phyloP scores from a whole-genome alignment of 2,797 vertebrate species.

The Peromyscus eremicus region DNA sequence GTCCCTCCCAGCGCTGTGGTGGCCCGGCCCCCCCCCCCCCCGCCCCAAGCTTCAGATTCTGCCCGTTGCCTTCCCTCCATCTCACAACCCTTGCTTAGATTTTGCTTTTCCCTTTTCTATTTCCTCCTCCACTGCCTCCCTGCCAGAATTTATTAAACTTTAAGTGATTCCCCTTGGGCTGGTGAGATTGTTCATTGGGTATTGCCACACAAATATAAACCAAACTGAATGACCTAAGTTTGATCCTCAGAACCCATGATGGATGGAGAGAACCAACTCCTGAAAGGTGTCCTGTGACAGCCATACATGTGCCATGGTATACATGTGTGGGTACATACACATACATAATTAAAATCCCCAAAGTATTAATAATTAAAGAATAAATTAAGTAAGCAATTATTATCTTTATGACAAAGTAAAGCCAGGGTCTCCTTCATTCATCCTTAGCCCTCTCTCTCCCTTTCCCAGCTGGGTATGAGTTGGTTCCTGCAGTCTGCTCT shows the following conservation, averaged over 20 bases:
- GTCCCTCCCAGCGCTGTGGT: neutral
- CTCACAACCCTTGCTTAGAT: conserved; percentile 2
- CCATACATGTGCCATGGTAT: neutral
- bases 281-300: neutral
- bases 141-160: neutral
- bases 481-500: neutral
- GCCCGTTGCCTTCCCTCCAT: neutral
- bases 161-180: neutral
- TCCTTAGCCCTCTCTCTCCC: neutral
- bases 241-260: neutral
- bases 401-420: conserved; percentile 14
- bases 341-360: neutral
- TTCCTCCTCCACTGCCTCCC: neutral
- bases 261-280: neutral
- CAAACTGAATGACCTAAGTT: neutral
- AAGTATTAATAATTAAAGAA: neutral
- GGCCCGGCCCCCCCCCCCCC: neutral
- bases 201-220: neutral
- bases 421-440: neutral
- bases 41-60: neutral
- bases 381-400: neutral
- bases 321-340: neutral
- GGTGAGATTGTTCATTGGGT: neutral
- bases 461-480: neutral
- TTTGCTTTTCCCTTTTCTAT: neutral